phyloP scores from a whole-genome alignment of 1,140 invertebrate genomes.

The Nymphalis io region DNA sequence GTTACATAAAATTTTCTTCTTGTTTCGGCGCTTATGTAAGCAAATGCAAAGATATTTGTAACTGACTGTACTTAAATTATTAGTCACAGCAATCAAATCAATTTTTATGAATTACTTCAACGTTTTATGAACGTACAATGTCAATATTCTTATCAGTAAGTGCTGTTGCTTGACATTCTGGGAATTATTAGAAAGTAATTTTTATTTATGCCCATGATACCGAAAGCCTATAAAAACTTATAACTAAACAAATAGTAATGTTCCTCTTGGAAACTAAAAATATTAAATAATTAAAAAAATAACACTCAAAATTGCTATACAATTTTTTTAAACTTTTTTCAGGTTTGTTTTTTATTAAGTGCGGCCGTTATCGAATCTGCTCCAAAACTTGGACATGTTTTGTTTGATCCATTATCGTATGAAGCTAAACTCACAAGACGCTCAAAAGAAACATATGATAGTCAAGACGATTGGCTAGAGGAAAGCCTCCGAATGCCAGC shows the following conservation, averaged over 20 bases:
- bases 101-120: neutral
- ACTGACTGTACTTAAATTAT: neutral
- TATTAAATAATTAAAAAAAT: too few relatives aligned
- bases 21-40: neutral
- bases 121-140: too few relatives aligned
- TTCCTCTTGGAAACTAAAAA: too few relatives aligned
- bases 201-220: too few relatives aligned
- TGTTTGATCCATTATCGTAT: constrained; percentile 40
- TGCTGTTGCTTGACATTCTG: too few relatives aligned
- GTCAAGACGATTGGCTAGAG: neutral
- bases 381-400: constrained; percentile 40
- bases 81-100: neutral
- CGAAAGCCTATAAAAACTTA: too few relatives aligned
- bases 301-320: too few relatives aligned
- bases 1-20: too few relatives aligned
- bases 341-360: neutral
- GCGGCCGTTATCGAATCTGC: constrained; percentile 9
- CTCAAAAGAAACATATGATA: neutral
- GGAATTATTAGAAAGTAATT: too few relatives aligned
- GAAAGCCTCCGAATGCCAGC: neutral
- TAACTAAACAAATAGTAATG: too few relatives aligned
- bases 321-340: neutral
- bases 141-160: too few relatives aligned
- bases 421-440: constrained; percentile 34
- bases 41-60: neutral